A percentile compares a stretch with the other conserved stretches of the same genome.
phyloP scores from a whole-genome alignment of 2,113 vertebrate species.

The Callipepla californica region DNA sequence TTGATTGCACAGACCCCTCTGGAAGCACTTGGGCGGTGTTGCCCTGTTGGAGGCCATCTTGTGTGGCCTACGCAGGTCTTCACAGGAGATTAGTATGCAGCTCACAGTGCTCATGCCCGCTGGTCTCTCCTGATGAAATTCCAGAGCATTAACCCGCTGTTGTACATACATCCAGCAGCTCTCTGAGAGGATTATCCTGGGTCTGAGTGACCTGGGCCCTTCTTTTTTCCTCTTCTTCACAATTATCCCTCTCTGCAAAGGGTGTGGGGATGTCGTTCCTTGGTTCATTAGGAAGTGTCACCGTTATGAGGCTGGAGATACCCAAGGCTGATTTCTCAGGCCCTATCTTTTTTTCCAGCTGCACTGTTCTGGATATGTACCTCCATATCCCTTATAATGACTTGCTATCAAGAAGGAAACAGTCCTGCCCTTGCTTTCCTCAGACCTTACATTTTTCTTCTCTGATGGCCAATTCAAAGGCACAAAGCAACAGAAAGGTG shows the following conservation, averaged over 20 bases:
- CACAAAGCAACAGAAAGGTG: not conserved
- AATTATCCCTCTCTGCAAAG: not conserved
- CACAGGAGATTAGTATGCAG: not conserved
- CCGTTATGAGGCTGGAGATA: not conserved
- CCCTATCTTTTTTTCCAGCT: not conserved
- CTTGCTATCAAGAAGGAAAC: not conserved
- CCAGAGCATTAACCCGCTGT: not conserved
- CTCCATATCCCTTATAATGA: not conserved
- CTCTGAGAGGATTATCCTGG: not conserved
- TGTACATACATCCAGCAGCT: not conserved
- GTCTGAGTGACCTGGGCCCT: not conserved
- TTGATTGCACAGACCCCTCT: not conserved
- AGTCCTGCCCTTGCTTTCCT: not conserved
- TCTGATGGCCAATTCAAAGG: not conserved
- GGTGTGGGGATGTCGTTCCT: not conserved
- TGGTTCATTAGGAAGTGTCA: accelerated
- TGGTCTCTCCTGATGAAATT: not conserved
- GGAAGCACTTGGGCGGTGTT: not conserved
- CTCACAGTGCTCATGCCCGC: not conserved
- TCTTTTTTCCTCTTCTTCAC: not conserved
- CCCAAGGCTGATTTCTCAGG: not conserved
- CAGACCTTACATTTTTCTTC: not conserved
- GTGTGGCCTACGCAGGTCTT: not conserved
- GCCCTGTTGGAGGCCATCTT: not conserved
- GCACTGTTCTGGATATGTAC: not conserved